Conservation (phyloP, 2,888 invertebrate species). For the Neoitamus cyanurus region DNA sequence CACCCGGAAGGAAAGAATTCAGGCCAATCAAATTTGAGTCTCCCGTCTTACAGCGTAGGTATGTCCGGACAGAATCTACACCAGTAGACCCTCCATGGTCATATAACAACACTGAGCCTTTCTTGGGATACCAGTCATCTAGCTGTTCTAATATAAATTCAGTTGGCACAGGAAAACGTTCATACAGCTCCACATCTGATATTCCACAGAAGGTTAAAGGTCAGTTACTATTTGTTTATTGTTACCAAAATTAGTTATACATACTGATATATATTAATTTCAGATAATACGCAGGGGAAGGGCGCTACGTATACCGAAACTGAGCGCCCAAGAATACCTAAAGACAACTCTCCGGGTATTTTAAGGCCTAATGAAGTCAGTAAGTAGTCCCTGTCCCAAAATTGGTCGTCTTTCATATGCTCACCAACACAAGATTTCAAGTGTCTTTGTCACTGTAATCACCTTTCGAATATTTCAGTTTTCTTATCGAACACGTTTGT, state of each 20-base stretch:
- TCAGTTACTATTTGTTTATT: slow-evolving; percentile 59
- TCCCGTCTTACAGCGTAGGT: slow-evolving; percentile 70
- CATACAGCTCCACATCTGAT: slow-evolving; percentile 25
- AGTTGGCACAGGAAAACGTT: slow-evolving; percentile 60
- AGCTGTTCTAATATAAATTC: slow-evolving; percentile 70
- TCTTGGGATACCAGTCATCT: slow-evolving; percentile 69
- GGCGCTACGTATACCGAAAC: slow-evolving; percentile 73
- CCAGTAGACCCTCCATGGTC: slow-evolving; percentile 57
- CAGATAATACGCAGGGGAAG: slow-evolving; percentile 66
- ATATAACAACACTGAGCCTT: slow-evolving; percentile 56
- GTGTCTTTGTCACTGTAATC: neutral
- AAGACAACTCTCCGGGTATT: slow-evolving; percentile 67
- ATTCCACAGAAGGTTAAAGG: slow-evolving; percentile 86
- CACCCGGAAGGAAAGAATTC: slow-evolving; percentile 80
- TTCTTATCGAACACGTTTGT: neutral
- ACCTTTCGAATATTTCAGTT: neutral
- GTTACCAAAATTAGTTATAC: too few relatives aligned
- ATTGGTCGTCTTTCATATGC: neutral
- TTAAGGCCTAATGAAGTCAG: slow-evolving; percentile 74
- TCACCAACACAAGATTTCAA: neutral
- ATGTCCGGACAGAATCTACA: slow-evolving; percentile 57
- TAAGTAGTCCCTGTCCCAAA: slow-evolving; percentile 59
- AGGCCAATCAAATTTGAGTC: slow-evolving; percentile 82
- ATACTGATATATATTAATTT: neutral
- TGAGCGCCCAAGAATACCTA: slow-evolving; percentile 58